A percentile compares a stretch with the other conserved stretches of the same genome.
Evolutionary conservation across 2,113 vertebrate species (phyloP).

Genomic region (Nansenia antarctica): DNA sequence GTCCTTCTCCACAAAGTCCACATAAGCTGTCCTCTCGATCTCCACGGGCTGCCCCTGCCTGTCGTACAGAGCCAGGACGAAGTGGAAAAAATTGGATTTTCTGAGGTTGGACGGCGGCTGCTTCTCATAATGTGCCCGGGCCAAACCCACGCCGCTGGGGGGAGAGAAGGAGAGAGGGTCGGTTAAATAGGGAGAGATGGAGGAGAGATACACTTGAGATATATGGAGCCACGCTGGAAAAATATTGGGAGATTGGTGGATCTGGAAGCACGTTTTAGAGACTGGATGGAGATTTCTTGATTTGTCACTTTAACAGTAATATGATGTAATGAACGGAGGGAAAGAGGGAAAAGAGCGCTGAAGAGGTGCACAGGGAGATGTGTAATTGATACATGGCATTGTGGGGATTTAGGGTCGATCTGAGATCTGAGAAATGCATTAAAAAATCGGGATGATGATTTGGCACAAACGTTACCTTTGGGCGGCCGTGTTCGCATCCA

Average conservation of each 20-base stretch:
- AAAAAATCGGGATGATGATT: slow-evolving; percentile 71
- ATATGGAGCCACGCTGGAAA: slow-evolving; percentile 38
- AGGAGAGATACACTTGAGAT: slow-evolving; percentile 54
- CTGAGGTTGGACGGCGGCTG: slow-evolving; percentile 93
- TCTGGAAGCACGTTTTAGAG: slow-evolving; percentile 55
- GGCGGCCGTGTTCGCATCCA: slow-evolving; percentile 90
- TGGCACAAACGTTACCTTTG: slow-evolving; percentile 86
- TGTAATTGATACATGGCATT: slow-evolving; percentile 71
- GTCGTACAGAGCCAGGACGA: slow-evolving; percentile 92
- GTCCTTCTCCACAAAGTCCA: slow-evolving; percentile 95
- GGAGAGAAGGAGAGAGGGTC: slow-evolving; percentile 74
- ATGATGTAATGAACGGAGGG: slow-evolving; percentile 64
- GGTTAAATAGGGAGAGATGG: slow-evolving; percentile 72
- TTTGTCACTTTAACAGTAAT: slow-evolving; percentile 69
- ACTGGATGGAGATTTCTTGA: slow-evolving; percentile 58
- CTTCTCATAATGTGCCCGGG: slow-evolving; percentile 92
- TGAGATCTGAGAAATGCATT: slow-evolving; percentile 75
- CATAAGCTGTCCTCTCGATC: slow-evolving; percentile 88
- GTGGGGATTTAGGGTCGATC: slow-evolving; percentile 77
- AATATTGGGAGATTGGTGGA: slow-evolving; percentile 43
- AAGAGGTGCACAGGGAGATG: slow-evolving; percentile 70
- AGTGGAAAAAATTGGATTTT: slow-evolving; percentile 96
- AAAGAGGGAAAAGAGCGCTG: slow-evolving; percentile 55
- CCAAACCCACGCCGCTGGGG: slow-evolving; percentile 90
- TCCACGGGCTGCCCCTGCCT: slow-evolving; percentile 91